These are phyloP conservation scores for Scytalopus superciliaris DNA, from an alignment of 2,113 vertebrate genomes.

Conservation along the genomic window DNA sequence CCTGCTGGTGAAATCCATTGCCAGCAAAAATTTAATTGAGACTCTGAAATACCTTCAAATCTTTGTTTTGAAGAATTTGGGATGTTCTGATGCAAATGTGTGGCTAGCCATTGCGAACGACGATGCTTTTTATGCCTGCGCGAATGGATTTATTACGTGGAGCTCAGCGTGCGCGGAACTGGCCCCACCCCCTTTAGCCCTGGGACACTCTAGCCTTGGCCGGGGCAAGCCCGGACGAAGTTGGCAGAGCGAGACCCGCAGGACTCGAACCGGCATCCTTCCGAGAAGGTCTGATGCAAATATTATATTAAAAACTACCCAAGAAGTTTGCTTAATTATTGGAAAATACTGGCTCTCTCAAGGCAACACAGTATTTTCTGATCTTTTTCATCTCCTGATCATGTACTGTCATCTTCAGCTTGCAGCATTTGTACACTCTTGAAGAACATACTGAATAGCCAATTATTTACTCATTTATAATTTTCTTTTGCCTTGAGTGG, in stretches of 20 bases:
- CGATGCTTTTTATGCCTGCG: too few species aligned
- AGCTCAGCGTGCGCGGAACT: too few species aligned
- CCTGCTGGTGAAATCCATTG: neutral
- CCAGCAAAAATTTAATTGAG: neutral
- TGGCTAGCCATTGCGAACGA: too few species aligned
- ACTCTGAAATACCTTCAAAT: neutral
- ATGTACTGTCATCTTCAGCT: neutral
- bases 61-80: neutral
- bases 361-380: neutral
- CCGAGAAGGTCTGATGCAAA: neutral
- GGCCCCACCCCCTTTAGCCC: too few species aligned
- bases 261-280: too few species aligned
- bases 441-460: neutral
- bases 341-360: neutral
- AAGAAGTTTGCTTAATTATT: neutral
- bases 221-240: too few species aligned
- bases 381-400: neutral
- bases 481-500: neutral
- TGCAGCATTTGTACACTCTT: neutral
- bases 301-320: neutral
- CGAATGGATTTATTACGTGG: too few species aligned
- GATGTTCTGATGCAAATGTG: neutral
- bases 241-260: too few species aligned
- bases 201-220: too few species aligned
- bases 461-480: neutral